Evolutionary conservation across 2,888 invertebrate species (phyloP), one percentile per base, ranked within the genome.

Genomic region (Noctuana brunneofusca): DNA sequence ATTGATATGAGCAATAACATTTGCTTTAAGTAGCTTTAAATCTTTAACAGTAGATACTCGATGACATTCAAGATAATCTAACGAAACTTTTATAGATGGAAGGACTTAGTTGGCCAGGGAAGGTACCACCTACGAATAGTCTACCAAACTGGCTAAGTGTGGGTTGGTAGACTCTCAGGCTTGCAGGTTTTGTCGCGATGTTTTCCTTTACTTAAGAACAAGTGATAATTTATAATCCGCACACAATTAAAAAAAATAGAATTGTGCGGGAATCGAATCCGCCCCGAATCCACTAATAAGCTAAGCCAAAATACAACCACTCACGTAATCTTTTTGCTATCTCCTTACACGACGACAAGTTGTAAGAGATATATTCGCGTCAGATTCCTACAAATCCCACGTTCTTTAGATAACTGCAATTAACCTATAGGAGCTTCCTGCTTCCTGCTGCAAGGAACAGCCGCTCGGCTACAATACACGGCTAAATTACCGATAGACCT

Each of bases 401-500:
- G 57, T 62, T 35, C 30, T 43, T 41, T 46, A 43, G 66, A 66
- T 64, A 64, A 66, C 50, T 24, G 60, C 63, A 66, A 66, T 66
- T 66, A 65, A 66, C 66, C 63, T 56, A 55, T 63, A 30, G 58
- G 57, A 52, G 63, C 54, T 64, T 64, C 66, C 62, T 55, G 67
- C 65, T 67, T 67, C 67, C 66, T 66, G 63, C 55, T 62, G 63
- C 52, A 55, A 56, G 49, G 58, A 55, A 65, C 57, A 46, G 58
- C 60, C 56, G 64, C 63, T 64, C 55, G 65, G 63, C 57, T 64
- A 67, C 66, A 66, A 64, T 65, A 69, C 68, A 69, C 64, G 66
- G 68, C 68, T 70, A 69, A 69, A 69, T 70, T 69, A 70, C 66
- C 65, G 69, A 67, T 68, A 66, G 64, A 64, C 38, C 43, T 57